A percentile compares a stretch with the other conserved stretches of the same genome.
Evolutionary conservation across 2,888 invertebrate species (phyloP).

Genomic region (Adela reaumurella): DNA sequence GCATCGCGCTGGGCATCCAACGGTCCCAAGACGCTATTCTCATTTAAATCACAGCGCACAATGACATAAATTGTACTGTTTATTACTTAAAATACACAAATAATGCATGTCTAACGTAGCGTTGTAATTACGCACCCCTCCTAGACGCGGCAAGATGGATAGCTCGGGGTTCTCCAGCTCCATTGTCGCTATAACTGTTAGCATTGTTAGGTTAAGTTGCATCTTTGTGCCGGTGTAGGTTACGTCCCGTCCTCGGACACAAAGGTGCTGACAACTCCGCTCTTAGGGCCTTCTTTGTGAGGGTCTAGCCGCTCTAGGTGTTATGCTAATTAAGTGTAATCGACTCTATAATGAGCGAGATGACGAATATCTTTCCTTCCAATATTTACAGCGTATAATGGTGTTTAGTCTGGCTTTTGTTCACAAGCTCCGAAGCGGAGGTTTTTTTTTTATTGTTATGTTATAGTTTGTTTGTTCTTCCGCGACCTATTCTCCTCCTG

Average conservation of each 20-base stretch:
- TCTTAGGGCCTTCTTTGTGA: constrained; percentile 16
- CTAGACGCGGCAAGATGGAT: not conserved
- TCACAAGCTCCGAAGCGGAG: too few relatives aligned
- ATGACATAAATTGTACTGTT: constrained; percentile 55
- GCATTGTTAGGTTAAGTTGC: constrained; percentile 46
- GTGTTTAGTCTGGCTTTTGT: too few relatives aligned
- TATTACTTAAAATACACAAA: constrained; percentile 57
- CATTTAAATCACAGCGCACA: constrained; percentile 43
- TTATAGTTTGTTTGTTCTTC: too few relatives aligned
- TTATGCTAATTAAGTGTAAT: constrained; percentile 55
- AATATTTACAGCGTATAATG: too few relatives aligned
- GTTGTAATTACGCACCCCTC: constrained; percentile 16
- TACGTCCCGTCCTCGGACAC: constrained; percentile 26
- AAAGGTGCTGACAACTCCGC: constrained; percentile 49
- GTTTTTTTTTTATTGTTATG: too few relatives aligned
- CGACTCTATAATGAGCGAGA: constrained; percentile 50
- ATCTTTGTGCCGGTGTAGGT: constrained; percentile 37
- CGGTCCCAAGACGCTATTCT: constrained; percentile 35
- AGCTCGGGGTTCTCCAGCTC: not conserved
- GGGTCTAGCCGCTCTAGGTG: constrained; percentile 11
- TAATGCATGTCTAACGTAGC: constrained; percentile 29
- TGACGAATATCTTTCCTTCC: constrained; percentile 27
- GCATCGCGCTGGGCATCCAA: not conserved
- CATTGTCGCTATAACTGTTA: constrained; percentile 47
- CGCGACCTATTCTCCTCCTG: too few relatives aligned